Evolutionary conservation across 1,140 invertebrate genomes (phyloP).

Genomic region (Diabrotica virgifera): DNA sequence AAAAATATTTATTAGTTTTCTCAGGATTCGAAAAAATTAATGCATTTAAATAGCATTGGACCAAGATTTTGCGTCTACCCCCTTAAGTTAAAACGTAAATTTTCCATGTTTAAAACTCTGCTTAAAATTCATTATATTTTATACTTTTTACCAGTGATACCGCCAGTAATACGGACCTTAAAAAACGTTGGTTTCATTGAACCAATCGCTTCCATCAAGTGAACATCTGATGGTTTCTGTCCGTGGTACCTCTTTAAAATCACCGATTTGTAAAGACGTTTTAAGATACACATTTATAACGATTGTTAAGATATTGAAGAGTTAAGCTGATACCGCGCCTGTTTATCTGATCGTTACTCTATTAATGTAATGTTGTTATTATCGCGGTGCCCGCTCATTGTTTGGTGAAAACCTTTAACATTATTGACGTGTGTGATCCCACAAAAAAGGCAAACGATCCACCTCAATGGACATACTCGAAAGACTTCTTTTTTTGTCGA

Average conservation of each 20-base stretch:
- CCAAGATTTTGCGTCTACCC: too few relatives aligned
- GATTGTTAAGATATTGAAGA: constrained; percentile 21
- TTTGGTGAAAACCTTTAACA: constrained; percentile 14
- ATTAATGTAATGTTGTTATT: constrained; percentile 20
- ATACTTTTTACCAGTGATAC: too few relatives aligned
- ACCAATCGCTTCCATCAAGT: constrained; percentile 13
- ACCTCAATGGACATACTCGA: constrained; percentile 13
- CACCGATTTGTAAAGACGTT: constrained; percentile 21
- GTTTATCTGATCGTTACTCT: constrained; percentile 19
- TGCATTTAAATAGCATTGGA: too few relatives aligned
- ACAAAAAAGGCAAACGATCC: constrained; percentile 14
- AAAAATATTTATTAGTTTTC: too few relatives aligned
- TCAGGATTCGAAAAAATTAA: too few relatives aligned
- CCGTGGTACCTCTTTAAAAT: constrained; percentile 9
- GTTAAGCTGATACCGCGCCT: constrained; percentile 17
- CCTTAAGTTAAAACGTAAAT: too few relatives aligned
- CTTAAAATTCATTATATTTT: too few relatives aligned
- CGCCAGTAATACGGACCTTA: too few relatives aligned
- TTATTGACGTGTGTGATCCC: constrained; percentile 18
- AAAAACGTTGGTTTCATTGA: background rate
- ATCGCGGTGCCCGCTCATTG: constrained; percentile 15
- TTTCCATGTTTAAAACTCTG: too few relatives aligned
- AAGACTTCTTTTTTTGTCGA: constrained; percentile 12
- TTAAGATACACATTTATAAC: constrained; percentile 19
- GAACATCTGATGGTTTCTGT: constrained; percentile 8